Evolutionary conservation across 2,888 invertebrate genomes (phyloP), one percentile per base, ranked within the genome.

Genomic region (Taenaris catops): DNA sequence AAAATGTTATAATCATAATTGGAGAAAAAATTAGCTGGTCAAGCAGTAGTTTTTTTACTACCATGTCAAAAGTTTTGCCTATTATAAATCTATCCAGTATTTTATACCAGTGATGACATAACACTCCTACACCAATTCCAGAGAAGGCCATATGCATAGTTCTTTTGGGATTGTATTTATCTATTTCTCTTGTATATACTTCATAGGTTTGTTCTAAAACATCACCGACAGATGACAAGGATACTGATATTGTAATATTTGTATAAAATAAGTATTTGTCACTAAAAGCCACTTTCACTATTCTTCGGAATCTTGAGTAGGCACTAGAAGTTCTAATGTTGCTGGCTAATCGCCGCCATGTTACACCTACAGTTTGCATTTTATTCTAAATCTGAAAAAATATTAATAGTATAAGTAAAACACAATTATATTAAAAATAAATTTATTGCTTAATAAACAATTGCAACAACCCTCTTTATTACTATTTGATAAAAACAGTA

Each of bases 1-100:
- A 95, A 61, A 96, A 96, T n/a, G 92, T 90, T 0, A 90, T 67
- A 38, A 97, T 94, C 66, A 92, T 92, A 3, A 96, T 59, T 0
- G 97, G 97, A 1, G 96, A 96, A 63, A 95, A 95, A 44, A 97
- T 75, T 8, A 96, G 46, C 76, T 97, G 97, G 71, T 98, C 97
- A 4, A 95, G 68, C 1, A 94, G 27, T 21, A 97, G 90, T 79
- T 97, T 97, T 62, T 94, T 94, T 12, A 90, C 55, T 1, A 96
- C 92, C 59, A 91, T 89, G 14, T 75, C 76, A 8, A 94, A 60
- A 2, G 91, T 88, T 53, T 92, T 90, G 1, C 96, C 96, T 3
- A 95, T 92, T 25, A 96, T 73, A 56, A 89, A 87, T 41, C 78
- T 87, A 63, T 97, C 97, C 53, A 98, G 79, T 48, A 91, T 87